A percentile compares a stretch with the other conserved stretches of the same genome.
phyloP scores from a whole-genome alignment of 2,888 invertebrate genomes.

The Alsophila aescularia region DNA sequence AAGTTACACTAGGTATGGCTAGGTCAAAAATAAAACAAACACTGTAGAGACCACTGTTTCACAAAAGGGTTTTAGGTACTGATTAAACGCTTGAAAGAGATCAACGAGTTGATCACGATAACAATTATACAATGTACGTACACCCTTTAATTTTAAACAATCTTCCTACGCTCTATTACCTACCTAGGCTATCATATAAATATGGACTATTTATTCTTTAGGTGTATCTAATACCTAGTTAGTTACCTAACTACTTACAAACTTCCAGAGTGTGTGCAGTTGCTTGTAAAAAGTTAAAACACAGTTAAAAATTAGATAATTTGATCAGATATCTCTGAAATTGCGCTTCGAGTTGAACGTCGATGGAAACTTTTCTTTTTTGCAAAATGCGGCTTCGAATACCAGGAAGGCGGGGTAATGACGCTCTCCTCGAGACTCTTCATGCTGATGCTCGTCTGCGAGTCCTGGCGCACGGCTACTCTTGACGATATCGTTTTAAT shows the following conservation, averaged over 20 bases:
- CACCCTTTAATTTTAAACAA: no score
- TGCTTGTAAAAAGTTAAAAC: neutral
- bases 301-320: slow-evolving; percentile 32
- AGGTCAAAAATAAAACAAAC: no score
- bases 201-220: no score
- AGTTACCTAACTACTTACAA: no score
- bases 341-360: slow-evolving; percentile 62
- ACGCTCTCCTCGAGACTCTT: slow-evolving; percentile 68
- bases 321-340: slow-evolving; percentile 54
- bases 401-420: slow-evolving; percentile 81
- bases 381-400: slow-evolving; percentile 78
- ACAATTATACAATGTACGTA: no score
- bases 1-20: no score
- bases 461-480: slow-evolving; percentile 62
- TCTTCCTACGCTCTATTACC: neutral
- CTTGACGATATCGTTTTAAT: slow-evolving; percentile 67
- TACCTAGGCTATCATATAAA: no score
- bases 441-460: slow-evolving; percentile 66
- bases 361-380: slow-evolving; percentile 78
- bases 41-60: no score
- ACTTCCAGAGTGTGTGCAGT: neutral
- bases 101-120: no score
- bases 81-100: no score
- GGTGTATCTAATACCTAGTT: no score
- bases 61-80: no score